phyloP scores from a whole-genome alignment of 2,888 invertebrate genomes.

The Augochlorella aurata region DNA sequence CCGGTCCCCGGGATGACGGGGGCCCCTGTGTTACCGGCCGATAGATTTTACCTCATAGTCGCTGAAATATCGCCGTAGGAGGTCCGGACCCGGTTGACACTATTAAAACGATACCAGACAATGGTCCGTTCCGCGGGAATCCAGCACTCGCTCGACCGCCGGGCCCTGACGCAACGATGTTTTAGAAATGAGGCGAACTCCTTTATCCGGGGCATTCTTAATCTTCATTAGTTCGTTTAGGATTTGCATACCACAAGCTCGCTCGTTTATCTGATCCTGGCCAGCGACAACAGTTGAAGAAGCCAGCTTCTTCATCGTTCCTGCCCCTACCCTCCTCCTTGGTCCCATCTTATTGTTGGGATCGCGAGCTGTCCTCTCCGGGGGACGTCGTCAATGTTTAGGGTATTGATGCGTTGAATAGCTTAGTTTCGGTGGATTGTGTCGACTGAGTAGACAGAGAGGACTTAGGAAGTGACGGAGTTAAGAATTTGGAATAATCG shows the following conservation, averaged over 20 bases:
- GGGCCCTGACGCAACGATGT: conserved; percentile 65
- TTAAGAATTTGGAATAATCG: too few species aligned
- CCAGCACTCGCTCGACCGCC: conserved; percentile 18
- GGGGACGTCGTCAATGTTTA: background rate
- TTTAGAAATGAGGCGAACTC: conserved; percentile 78
- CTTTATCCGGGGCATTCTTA: conserved; percentile 76
- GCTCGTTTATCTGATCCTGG: conserved; percentile 78
- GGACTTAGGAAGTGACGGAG: too few species aligned
- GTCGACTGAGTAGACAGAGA: too few species aligned
- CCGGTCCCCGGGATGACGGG: conserved; percentile 58
- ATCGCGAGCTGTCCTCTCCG: conserved; percentile 13
- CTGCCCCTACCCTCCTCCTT: conserved; percentile 19
- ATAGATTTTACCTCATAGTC: conserved; percentile 62
- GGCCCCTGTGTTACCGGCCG: conserved; percentile 16
- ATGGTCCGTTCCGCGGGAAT: conserved; percentile 75
- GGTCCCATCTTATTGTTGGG: background rate
- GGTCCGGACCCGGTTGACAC: conserved; percentile 77
- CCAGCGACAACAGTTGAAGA: conserved; percentile 73
- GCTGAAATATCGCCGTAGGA: conserved; percentile 77
- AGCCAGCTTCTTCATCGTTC: conserved; percentile 44
- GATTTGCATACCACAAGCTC: conserved; percentile 79
- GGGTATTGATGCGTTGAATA: background rate
- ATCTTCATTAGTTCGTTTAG: conserved; percentile 80
- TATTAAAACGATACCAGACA: conserved; percentile 70
- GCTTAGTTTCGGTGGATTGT: too few species aligned